Evolutionary conservation across 1,140 invertebrate genomes (phyloP).

Genomic region (Melanaphis sacchari): DNA sequence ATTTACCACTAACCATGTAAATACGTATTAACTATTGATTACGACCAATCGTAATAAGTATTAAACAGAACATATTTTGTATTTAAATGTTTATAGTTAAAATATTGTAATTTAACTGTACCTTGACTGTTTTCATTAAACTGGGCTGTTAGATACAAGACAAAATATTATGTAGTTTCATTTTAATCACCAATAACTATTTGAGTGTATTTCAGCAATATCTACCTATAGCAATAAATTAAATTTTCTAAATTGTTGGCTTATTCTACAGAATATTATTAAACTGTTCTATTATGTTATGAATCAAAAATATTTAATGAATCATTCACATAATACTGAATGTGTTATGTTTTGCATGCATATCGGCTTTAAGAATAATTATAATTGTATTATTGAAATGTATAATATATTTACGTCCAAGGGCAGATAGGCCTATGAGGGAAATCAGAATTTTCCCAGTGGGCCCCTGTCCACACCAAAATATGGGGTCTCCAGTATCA

Average conservation of each 20-base stretch:
- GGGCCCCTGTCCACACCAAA: no score
- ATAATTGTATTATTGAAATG: no score
- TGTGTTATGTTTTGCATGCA: not conserved
- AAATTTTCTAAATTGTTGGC: no score
- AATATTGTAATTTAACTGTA: not conserved
- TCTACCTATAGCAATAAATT: not conserved
- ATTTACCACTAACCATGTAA: not conserved
- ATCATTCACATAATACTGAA: not conserved
- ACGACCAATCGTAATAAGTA: not conserved
- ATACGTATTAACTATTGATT: not conserved
- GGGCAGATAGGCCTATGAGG: no score
- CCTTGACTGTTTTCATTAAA: not conserved
- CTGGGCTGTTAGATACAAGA: no score
- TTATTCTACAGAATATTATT: no score
- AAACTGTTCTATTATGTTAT: no score
- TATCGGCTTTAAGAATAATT: not conserved
- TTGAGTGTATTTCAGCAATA: not conserved
- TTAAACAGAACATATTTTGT: not conserved
- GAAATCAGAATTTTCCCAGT: no score
- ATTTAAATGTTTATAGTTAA: not conserved
- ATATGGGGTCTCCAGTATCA: no score
- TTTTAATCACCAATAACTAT: not conserved
- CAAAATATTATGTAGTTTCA: no score
- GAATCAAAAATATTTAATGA: no score
- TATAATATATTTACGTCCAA: no score